Evolutionary conservation across 2,888 invertebrate genomes (phyloP).

Genomic region (Sinhomidia bicolor): DNA sequence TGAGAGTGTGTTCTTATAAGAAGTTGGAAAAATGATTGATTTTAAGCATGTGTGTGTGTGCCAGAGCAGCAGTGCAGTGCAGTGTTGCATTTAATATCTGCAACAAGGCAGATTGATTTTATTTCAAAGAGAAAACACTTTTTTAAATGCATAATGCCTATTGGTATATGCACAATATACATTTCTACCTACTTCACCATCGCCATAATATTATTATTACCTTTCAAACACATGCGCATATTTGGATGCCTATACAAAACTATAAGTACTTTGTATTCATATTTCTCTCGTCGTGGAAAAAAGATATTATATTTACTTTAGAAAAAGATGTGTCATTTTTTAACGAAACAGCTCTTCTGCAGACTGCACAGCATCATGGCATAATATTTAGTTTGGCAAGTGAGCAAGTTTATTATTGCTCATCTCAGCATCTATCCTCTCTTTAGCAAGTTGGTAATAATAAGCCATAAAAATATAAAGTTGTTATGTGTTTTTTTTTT

Average conservation of each 20-base stretch:
- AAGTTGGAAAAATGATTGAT: slow-evolving; percentile 37
- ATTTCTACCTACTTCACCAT: background rate
- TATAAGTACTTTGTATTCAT: background rate
- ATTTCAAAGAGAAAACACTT: background rate
- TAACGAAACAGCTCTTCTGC: background rate
- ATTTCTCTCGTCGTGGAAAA: background rate
- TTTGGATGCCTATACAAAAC: too few species aligned
- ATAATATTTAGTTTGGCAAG: slow-evolving; percentile 20
- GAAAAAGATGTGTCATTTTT: slow-evolving; percentile 1
- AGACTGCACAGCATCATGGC: background rate
- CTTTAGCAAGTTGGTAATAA: background rate
- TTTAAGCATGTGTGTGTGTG: slow-evolving; percentile 16
- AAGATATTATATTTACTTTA: background rate
- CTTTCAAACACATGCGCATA: background rate
- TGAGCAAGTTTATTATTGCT: background rate
- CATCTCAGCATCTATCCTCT: background rate
- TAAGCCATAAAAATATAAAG: slow-evolving; percentile 46
- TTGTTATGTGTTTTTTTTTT: slow-evolving; percentile 20
- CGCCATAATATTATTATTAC: background rate
- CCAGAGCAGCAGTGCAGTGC: background rate
- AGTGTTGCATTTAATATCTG: background rate
- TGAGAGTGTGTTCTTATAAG: background rate
- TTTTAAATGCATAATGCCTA: too few species aligned
- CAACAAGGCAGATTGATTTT: too few species aligned
- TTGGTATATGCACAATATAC: too few species aligned